Base-by-base conservation (phyloP, 2,113 vertebrate species). In the Acanthisitta chloris region DNA sequence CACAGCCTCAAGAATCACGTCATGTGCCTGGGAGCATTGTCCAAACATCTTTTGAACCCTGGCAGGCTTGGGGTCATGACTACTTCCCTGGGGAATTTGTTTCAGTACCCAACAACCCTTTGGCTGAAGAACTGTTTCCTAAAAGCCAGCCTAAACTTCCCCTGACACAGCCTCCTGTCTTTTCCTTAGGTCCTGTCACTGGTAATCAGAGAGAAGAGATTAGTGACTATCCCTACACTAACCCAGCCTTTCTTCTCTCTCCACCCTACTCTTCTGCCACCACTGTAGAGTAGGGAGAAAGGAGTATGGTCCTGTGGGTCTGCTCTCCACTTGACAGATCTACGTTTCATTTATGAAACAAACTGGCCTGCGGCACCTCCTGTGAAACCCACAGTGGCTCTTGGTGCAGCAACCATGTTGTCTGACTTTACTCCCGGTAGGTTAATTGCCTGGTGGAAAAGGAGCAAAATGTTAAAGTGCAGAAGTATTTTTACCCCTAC, bases 71-170 rank as follows among this genome's bases (percentile, higher is more conserved):
- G 17, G 26, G 21, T 10, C 26, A 11, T 9, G 21, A 49, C 5
- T 9, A 14, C 8, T 43, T 26, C 18, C 17, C 12, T 58, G 17
- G 10, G 18, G 4, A 81, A 23, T 12, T 26, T 38, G 6, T 51
- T n/a, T 15, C 28, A n/a, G 4, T 9, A 5, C 23, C 18, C 15
- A 58, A 0, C 4, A 15, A 29, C 6, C 23, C 15, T 29, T 23
- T 38, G 43, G 18, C 36, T 33, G 18, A 73, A 58, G 48, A 34
- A 48, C 3, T 1, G 24, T 62, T 14, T 40, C 7, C 19, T 34
- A 9, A 24, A n/a, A 43, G 13, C 26, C 58, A 43, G 2, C 12
- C 40, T 38, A 38, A 58, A 9, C 3, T 6, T 36, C 14, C 6
- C 5, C 14, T 16, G 8, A 24, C 13, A 58, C 15, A 38, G 16